Conservation (phyloP, 2,888 invertebrate genomes). For the Taphrorychus bicolor region DNA sequence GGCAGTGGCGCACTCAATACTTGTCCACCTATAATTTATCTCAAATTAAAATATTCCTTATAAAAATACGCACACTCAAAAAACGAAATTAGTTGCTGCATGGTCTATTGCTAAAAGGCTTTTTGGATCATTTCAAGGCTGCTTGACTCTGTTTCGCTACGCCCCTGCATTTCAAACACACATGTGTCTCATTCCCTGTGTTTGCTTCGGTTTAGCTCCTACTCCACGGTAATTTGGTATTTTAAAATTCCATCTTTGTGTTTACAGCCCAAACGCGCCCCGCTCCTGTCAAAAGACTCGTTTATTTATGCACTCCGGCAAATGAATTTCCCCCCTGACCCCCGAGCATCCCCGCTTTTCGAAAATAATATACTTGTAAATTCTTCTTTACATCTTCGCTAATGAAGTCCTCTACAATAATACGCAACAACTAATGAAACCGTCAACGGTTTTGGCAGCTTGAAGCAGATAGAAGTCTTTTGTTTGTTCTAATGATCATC, state of each 20-base stretch:
- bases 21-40: no score
- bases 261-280: constrained; percentile 30
- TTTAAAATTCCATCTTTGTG: constrained; percentile 40
- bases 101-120: no score
- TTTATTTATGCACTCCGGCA: constrained; percentile 32
- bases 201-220: constrained; percentile 20
- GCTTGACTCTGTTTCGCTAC: background rate
- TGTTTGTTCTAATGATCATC: constrained; percentile 24
- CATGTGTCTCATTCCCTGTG: constrained; percentile 7
- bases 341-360: background rate
- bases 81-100: no score
- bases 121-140: background rate
- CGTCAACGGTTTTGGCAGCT: no score
- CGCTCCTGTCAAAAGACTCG: constrained; percentile 31
- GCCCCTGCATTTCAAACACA: constrained; percentile 13
- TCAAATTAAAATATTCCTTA: no score
- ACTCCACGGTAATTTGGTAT: constrained; percentile 36
- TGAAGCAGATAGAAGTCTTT: no score
- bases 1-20: constrained; percentile 14
- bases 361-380: constrained; percentile 10
- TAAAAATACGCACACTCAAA: no score
- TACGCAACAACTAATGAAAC: background rate
- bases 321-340: constrained; percentile 22
- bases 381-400: background rate
- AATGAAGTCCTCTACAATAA: background rate